Evolutionary conservation across 2,113 vertebrate species (phyloP), one percentile per base, ranked within the genome.

Genomic region (Ardeotis arabs): DNA sequence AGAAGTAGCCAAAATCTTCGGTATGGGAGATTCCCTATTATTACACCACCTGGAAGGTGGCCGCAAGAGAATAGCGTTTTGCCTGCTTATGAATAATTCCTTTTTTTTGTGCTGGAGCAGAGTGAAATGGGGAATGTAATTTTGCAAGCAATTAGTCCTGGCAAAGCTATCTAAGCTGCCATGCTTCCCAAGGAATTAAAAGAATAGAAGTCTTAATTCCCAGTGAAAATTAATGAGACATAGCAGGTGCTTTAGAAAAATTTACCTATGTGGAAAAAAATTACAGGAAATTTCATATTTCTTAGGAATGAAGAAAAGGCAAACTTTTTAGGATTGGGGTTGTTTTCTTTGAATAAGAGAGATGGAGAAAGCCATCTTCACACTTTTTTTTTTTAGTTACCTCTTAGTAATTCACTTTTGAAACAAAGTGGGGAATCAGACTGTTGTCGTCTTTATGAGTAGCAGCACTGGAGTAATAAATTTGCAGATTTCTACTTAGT

Each of bases 41-140:
- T 78, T 88, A 53, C 72, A 75, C 80, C 66, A 82, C 79, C 66
- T 95, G 90, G 94, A 87, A 84, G 73, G 45, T 89, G 74, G 37
- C 68, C 33, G 52, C 79, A 64, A 69, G 84, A 68, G 37, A 70
- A 58, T 63, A n/a, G 20, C 3, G 2, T 92, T 94, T 90, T 63
- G 49, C 68, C 68, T 90, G 53, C 63, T 76, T 81, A 56, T 59
- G 70, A 91, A 72, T 73, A 31, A 37, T 55, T 78, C 16, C 6
- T 29, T 58, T 68, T 68, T 68, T 75, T 80, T 60, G 15, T 90
- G 60, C 33, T 22, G 64, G 35, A 86, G 52, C 6, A 3, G 33
- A 84, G 44, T 74, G 37, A 86, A 90, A 69, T 24, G 24, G 10
- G 44, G 47, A 86, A 33, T 6, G 3, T 84, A 37, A 52, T 92